Conservation (phyloP, 2,797 vertebrate species). For the Sebastes trivittatus region DNA sequence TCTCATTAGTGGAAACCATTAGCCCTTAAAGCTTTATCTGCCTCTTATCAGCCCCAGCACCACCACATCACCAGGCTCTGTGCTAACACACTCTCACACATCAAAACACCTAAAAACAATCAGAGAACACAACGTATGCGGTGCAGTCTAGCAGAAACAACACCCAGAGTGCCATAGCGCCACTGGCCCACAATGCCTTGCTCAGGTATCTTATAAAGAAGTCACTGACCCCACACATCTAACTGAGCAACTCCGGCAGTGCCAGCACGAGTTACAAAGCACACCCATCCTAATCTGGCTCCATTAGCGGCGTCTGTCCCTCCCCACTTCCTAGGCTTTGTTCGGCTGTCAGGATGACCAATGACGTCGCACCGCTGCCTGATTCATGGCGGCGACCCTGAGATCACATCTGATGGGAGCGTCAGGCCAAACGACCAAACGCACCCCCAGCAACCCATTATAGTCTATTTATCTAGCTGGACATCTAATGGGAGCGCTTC, state of each 20-base stretch:
- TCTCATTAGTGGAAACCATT: slow-evolving; percentile 99
- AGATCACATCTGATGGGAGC: slow-evolving; percentile 80
- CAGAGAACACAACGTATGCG: background rate
- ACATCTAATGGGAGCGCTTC: slow-evolving; percentile 79
- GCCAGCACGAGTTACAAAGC: slow-evolving; percentile 68
- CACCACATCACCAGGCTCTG: slow-evolving; percentile 45
- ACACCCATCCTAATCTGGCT: slow-evolving; percentile 77
- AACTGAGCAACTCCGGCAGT: slow-evolving; percentile 60
- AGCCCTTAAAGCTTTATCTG: slow-evolving; percentile 93
- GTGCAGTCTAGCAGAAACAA: background rate
- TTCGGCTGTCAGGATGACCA: slow-evolving; percentile 85
- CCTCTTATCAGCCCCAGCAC: slow-evolving; percentile 85
- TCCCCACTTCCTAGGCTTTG: slow-evolving; percentile 76
- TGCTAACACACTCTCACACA: slow-evolving; percentile 12
- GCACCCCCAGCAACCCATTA: slow-evolving; percentile 75
- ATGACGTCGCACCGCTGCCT: slow-evolving; percentile 71
- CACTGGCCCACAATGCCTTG: slow-evolving; percentile 29
- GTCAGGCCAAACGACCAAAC: slow-evolving; percentile 76
- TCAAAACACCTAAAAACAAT: slow-evolving; percentile 22
- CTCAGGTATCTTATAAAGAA: slow-evolving; percentile 75
- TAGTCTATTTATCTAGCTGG: slow-evolving; percentile 77
- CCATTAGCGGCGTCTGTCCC: slow-evolving; percentile 76
- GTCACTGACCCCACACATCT: slow-evolving; percentile 57
- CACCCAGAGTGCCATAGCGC: background rate
- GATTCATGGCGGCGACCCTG: slow-evolving; percentile 77